These are phyloP conservation scores for Schrankia costaestrigalis DNA, from an alignment of 2,888 invertebrate species.

Conservation along the genomic window DNA sequence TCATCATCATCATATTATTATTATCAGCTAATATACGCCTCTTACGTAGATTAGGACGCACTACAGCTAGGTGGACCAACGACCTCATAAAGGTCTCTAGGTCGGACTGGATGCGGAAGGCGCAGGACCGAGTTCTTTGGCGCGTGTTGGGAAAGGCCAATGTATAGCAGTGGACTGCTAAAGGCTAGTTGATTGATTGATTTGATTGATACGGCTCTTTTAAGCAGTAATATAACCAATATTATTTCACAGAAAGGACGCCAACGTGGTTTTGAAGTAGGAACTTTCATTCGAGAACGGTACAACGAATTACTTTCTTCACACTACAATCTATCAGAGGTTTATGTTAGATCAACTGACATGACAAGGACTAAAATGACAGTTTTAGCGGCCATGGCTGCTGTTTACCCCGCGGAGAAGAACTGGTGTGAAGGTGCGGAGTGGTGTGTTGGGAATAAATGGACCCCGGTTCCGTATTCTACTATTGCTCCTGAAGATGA, in stretches of 20 bases:
- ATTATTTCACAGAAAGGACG: conserved; percentile 33
- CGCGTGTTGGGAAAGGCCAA: too few species aligned
- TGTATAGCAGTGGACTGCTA: too few species aligned
- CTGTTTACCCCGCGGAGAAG: conserved; percentile 1
- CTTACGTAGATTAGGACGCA: too few species aligned
- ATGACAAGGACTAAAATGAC: conserved; percentile 53
- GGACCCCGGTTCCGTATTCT: conserved; percentile 49
- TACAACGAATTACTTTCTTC: conserved; percentile 40
- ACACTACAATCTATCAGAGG: conserved; percentile 46
- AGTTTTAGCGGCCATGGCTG: conserved; percentile 12
- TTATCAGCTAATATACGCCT: too few species aligned
- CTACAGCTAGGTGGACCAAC: too few species aligned
- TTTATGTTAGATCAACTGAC: conserved; percentile 53
- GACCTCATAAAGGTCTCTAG: too few species aligned
- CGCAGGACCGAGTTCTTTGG: too few species aligned
- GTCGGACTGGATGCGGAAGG: too few species aligned
- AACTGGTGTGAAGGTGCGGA: conserved; percentile 1
- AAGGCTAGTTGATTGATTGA: too few species aligned
- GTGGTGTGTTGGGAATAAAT: conserved; percentile 23
- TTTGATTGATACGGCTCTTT: too few species aligned
- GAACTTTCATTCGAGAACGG: conserved; percentile 36
- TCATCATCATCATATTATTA: too few species aligned
- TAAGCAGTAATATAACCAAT: too few species aligned
- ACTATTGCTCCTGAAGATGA: conserved; percentile 43
- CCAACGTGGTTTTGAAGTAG: conserved; percentile 32